Conservation (phyloP, 2,113 vertebrate species). For the Lota lota region DNA sequence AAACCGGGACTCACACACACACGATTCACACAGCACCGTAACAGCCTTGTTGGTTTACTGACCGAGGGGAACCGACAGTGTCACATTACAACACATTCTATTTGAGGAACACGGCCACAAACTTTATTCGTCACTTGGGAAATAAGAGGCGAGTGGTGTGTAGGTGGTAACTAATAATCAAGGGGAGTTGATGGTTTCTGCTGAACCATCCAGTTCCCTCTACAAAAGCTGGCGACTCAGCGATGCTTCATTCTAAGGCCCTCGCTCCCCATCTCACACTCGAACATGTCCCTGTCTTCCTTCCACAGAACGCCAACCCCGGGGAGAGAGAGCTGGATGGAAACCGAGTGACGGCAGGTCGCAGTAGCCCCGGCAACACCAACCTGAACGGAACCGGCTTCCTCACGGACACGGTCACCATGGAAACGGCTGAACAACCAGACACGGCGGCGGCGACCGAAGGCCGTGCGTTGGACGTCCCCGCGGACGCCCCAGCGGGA, state of each 20-base stretch:
- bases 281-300: slow-evolving; percentile 3
- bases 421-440: slow-evolving; percentile 75
- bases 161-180: neutral
- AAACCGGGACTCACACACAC: too few species aligned
- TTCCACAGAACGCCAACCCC: slow-evolving; percentile 57
- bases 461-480: slow-evolving; percentile 61
- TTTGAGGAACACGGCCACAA: too few species aligned
- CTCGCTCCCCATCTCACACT: neutral
- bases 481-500: slow-evolving; percentile 53
- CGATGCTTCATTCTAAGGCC: neutral
- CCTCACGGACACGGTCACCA: slow-evolving; percentile 61
- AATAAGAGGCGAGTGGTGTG: neutral
- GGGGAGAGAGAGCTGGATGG: slow-evolving; percentile 54
- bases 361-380: slow-evolving; percentile 61
- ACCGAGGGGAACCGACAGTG: too few species aligned
- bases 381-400: slow-evolving; percentile 45
- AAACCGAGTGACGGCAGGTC: slow-evolving; percentile 59
- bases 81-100: too few species aligned
- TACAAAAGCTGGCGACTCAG: slow-evolving; percentile 1
- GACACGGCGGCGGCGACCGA: slow-evolving; percentile 43
- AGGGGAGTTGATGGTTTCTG: neutral
- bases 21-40: too few species aligned
- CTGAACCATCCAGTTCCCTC: neutral
- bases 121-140: neutral
- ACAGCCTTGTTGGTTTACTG: too few species aligned